A percentile compares a stretch with the other conserved stretches of the same genome.
phyloP scores from a whole-genome alignment of 1,140 invertebrate genomes.

The Mercenaria mercenaria region DNA sequence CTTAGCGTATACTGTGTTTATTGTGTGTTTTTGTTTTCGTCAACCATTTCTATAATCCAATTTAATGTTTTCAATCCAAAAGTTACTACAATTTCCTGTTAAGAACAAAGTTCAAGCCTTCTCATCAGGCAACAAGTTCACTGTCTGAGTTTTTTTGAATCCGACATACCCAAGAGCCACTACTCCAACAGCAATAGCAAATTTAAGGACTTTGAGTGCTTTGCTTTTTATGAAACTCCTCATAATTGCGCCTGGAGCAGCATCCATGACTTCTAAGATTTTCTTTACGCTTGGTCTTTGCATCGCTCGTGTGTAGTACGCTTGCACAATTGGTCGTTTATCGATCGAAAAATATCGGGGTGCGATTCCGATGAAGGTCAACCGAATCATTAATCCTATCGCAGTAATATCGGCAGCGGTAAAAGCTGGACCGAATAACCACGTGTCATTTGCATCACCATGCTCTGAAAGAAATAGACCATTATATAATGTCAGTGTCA shows the following conservation, averaged over 20 bases:
- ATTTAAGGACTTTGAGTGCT: neutral
- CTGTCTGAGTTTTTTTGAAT: neutral
- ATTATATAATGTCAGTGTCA: no score
- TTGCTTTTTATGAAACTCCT: neutral
- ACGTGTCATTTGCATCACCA: neutral
- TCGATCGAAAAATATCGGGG: constrained; percentile 1
- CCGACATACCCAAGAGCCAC: neutral
- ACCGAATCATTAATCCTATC: neutral
- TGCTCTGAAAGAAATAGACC: neutral
- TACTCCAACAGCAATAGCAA: neutral
- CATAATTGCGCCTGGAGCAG: neutral
- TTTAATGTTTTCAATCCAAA: no score
- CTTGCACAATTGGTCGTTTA: neutral
- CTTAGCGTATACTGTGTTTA: no score
- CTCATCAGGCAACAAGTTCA: no score
- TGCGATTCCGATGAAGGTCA: neutral
- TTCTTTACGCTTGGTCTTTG: neutral
- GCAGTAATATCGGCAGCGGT: constrained; percentile 32
- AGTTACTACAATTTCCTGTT: no score
- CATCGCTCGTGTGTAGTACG: neutral
- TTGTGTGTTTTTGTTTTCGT: no score
- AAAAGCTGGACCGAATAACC: constrained; percentile 18
- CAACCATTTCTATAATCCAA: no score
- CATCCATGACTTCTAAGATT: neutral
- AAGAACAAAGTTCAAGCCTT: no score